Evolutionary conservation across 2,113 vertebrate species (phyloP).

Genomic region (Uropsilus gracilis): DNA sequence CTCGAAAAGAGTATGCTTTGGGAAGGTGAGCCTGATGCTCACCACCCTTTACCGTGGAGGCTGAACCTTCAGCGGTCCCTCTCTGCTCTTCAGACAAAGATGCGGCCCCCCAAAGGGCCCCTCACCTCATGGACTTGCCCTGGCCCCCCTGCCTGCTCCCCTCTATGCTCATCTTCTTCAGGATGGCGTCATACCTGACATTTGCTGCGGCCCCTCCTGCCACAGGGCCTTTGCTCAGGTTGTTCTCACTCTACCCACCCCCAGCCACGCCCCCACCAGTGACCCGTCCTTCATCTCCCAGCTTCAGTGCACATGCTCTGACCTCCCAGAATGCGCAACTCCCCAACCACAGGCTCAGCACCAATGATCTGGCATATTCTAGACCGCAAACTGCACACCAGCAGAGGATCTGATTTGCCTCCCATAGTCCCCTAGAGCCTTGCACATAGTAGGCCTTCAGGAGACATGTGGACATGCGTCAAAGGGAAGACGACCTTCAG

Average conservation of each 20-base stretch:
- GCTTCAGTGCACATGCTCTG: neutral
- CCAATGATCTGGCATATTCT: neutral
- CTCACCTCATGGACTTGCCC: rapidly evolving
- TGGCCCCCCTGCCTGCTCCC: too few relatives aligned
- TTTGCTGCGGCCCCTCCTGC: neutral
- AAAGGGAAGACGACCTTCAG: neutral
- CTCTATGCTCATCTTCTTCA: too few relatives aligned
- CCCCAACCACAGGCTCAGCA: neutral
- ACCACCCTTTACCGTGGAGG: rapidly evolving
- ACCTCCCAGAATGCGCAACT: neutral
- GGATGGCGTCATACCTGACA: neutral
- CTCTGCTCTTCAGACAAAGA: neutral
- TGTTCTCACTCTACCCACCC: neutral
- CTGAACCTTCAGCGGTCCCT: neutral
- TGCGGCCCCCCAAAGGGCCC: neutral
- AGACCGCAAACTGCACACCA: neutral
- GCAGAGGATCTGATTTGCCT: neutral
- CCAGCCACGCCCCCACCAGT: neutral
- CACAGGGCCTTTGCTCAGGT: neutral
- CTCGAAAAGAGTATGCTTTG: neutral
- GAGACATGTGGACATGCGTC: neutral
- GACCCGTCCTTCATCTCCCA: neutral
- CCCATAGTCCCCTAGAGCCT: neutral
- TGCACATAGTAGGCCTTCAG: neutral
- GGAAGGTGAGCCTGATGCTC: neutral